Evolutionary conservation across 2,797 vertebrate genomes (phyloP).

Genomic region (Enoplosus armatus): DNA sequence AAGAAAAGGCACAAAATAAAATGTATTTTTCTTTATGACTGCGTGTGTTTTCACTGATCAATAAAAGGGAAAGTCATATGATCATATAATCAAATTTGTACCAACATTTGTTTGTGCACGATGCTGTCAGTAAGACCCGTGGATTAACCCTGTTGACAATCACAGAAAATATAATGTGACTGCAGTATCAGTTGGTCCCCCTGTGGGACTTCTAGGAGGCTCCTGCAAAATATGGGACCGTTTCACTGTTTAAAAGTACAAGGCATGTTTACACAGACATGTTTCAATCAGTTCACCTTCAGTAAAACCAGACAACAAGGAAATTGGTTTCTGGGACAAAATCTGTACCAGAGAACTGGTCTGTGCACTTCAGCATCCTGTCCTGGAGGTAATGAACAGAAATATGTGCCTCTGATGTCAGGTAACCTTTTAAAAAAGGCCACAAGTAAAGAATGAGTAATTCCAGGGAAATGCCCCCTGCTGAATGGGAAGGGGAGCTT

Average conservation of each 20-base stretch:
- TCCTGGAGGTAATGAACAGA: not conserved
- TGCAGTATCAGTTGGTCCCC: not conserved
- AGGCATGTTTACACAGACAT: not conserved
- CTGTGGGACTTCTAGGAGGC: not conserved
- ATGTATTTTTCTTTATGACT: no score
- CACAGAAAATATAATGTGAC: conserved; percentile 1
- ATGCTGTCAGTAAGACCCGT: not conserved
- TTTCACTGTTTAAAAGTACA: not conserved
- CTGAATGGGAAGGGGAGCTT: not conserved
- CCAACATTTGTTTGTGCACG: not conserved
- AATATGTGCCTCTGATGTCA: not conserved
- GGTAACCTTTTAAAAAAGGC: not conserved
- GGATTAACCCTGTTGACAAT: not conserved
- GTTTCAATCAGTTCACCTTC: not conserved
- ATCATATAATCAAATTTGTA: not conserved
- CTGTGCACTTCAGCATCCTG: conserved; percentile 1
- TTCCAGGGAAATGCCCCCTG: conserved; percentile 7
- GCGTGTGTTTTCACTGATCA: not conserved
- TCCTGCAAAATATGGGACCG: not conserved
- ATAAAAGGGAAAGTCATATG: not conserved
- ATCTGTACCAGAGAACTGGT: no score
- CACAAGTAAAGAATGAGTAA: not conserved
- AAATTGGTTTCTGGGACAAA: not conserved
- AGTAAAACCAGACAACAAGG: not conserved
- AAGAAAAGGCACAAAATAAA: not conserved